Evolutionary conservation across 2,888 invertebrate genomes (phyloP), one percentile per base, ranked within the genome.

Genomic region (Frankliniella intonsa): DNA sequence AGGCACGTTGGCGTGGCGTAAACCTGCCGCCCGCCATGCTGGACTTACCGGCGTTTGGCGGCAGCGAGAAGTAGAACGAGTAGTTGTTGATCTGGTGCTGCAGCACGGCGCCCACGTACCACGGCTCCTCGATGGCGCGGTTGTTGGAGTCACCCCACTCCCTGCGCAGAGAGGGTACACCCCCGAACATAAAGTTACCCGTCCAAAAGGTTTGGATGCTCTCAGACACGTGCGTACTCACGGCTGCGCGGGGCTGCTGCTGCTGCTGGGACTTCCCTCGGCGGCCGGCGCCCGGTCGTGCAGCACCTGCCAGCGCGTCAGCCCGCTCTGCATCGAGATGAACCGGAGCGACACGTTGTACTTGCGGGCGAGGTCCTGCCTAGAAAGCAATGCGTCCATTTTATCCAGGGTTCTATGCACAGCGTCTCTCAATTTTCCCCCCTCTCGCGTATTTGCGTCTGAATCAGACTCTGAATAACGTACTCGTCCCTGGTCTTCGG

Each of bases 91-190:
- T 91, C 86, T 93, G 91, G 87, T 96, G 94, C 86, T 96, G 95
- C 80, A 97, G 90, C 8, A 97, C 95, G 0, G 97, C 96, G 84
- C 95, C 93, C 87, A 94, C 94, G 87, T 97, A 97, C 96, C 96
- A 97, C 0, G 94, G 92, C 87, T 97, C 96, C 87, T 97, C 96
- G 49, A 96, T 94, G 0, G 96, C 94, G 82, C 91, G 91, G 8
- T 90, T 91, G 86, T 95, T 93, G 80, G 90, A 88, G 85, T 95
- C 94, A 14, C 95, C 95, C 86, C 96, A 96, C 84, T 93, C 92
- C 25, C 92, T 93, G 86, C 69, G 69, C n/a, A 76, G 22, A 11
- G 22, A 69, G 3, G 38, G 38, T 5, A 5, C 38, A 3, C 38
- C 38, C 38, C 3, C 38, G 38, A 38, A 38, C 38, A 38, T 38